Conservation (phyloP, 2,888 invertebrate genomes). For the Altica lythri region DNA sequence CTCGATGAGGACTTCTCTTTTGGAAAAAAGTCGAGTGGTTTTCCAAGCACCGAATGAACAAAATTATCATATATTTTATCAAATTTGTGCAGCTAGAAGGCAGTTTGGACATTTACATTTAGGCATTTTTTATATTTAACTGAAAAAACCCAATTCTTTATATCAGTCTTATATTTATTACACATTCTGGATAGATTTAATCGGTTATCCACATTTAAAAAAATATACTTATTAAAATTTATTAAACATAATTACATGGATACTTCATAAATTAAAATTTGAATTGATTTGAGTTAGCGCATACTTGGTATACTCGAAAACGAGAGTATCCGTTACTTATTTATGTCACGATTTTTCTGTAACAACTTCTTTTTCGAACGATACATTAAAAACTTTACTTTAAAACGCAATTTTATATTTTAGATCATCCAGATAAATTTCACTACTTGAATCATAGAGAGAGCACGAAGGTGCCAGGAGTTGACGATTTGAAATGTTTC, state of each 20-base stretch:
- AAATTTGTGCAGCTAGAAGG: constrained; percentile 83
- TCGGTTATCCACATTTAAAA: too few species aligned
- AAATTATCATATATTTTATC: constrained; percentile 99
- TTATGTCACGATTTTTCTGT: neutral
- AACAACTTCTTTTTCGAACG: neutral
- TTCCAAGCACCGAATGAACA: constrained; percentile 92
- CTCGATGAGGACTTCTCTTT: constrained; percentile 94
- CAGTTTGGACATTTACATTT: constrained; percentile 72
- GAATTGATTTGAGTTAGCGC: neutral
- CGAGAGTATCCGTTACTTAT: neutral
- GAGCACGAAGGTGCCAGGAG: constrained; percentile 80
- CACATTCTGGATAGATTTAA: too few species aligned
- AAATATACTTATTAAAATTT: too few species aligned
- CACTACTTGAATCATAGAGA: constrained; percentile 82
- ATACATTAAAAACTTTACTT: too few species aligned
- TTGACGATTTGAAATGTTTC: constrained; percentile 83
- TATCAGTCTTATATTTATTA: too few species aligned
- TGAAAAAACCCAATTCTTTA: neutral
- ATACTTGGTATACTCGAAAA: neutral
- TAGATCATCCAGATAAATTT: constrained; percentile 79
- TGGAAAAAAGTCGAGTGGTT: constrained; percentile 96
- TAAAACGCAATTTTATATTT: constrained; percentile 36
- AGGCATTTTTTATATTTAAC: too few species aligned
- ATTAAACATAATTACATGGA: too few species aligned
- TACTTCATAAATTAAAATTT: neutral